Evolutionary conservation across 1,140 invertebrate genomes (phyloP).

Genomic region (Zelostemma sp.): DNA sequence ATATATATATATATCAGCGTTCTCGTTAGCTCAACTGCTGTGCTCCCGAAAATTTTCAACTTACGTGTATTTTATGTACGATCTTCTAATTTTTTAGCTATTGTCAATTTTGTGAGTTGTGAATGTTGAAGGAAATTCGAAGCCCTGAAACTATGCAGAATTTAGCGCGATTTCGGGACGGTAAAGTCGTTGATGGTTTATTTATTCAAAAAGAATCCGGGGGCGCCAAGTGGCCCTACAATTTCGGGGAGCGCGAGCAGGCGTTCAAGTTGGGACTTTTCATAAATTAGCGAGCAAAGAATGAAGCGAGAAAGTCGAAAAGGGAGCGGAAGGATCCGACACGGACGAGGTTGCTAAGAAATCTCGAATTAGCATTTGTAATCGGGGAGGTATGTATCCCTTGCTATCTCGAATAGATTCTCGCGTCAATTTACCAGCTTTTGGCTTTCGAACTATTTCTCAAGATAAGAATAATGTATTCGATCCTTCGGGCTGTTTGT

Average conservation of each 20-base stretch:
- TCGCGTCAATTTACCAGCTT: constrained; percentile 31
- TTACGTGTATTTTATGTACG: no score
- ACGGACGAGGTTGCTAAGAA: constrained; percentile 48
- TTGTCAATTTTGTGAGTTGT: no score
- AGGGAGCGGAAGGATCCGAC: constrained; percentile 17
- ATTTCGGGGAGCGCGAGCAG: constrained; percentile 22
- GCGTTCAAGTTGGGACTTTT: constrained; percentile 37
- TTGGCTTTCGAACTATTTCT: constrained; percentile 12
- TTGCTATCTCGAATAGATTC: constrained; percentile 51
- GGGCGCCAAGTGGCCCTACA: constrained; percentile 49
- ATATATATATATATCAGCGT: neutral
- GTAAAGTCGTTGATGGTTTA: constrained; percentile 52
- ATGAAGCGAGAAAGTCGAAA: constrained; percentile 4
- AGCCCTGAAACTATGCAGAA: no score
- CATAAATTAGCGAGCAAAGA: constrained; percentile 26
- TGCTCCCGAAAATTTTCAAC: constrained; percentile 3
- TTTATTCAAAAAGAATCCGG: constrained; percentile 36
- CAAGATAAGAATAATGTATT: constrained; percentile 24
- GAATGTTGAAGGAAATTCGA: no score
- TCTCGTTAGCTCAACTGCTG: neutral
- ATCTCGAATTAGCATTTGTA: constrained; percentile 62
- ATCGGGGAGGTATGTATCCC: constrained; percentile 38
- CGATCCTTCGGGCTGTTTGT: neutral
- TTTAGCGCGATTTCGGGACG: no score
- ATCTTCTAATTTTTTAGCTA: no score